Evolutionary conservation across 2,797 vertebrate species (phyloP), one percentile per base, ranked within the genome.

Genomic region (Sebastes minor): DNA sequence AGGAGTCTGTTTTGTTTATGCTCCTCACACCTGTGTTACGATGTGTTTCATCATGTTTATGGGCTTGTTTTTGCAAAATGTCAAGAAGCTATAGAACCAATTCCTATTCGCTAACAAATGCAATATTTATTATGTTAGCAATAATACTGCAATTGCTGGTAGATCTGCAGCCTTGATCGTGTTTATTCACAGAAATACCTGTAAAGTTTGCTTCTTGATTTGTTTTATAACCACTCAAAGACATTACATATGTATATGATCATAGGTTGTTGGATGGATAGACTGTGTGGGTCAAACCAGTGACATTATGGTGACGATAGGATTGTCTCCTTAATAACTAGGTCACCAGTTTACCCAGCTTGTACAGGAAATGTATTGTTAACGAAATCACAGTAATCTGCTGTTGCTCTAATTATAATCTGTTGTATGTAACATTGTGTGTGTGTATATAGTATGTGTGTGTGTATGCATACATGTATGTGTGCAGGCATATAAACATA

Each of bases 51-150:
- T 33, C 59, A 23, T 30, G 52, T 70, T 10, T 30, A 32, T 55
- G 60, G 67, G 23, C 27, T 74, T 8, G 28, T 62, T 27, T 61
- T 12, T 83, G 32, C 27, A 83, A 81, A 85, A 90, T 82, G 35
- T 81, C 55, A 78, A 49, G 23, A 64, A 62, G 20, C n/a, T 33
- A 20, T 67, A 33, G 66, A 78, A 23, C 33, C 16, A 10, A 46
- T 46, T 71, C 5, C 16, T 23, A 27, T 33, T 80, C 32, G 25
- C 16, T 25, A 65, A 28, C 38, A 28, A 28, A 20, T 27, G 16
- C 23, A 65, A 23, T 20, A 27, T 46, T 46, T 65, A 65, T 46
- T 2, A 42, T 65, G 63, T 27, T 20, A 32, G 42, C 35, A 65
- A 14, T 59, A 52, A 23, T 32, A 3, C 12, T 38, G 2, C 23